Evolutionary conservation across 2,797 vertebrate genomes (phyloP).

Genomic region (Artibeus jamaicensis): DNA sequence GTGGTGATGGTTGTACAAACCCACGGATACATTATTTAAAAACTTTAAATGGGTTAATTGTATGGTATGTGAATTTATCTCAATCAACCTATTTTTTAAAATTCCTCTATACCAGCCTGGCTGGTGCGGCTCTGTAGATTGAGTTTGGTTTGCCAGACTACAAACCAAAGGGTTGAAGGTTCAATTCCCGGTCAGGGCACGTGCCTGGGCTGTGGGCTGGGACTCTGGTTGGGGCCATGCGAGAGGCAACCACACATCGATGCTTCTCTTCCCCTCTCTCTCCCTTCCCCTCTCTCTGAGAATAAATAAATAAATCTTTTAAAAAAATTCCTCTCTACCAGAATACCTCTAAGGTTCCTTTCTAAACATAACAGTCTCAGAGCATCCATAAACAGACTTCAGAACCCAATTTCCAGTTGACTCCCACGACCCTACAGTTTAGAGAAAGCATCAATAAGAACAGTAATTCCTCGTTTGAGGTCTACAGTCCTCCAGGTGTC

Average conservation of each 20-base stretch:
- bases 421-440: not conserved
- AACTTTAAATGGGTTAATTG: not conserved
- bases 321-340: not conserved
- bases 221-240: too few relatives aligned
- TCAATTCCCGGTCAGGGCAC: too few relatives aligned
- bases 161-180: too few relatives aligned
- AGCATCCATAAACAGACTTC: not conserved
- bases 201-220: too few relatives aligned
- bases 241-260: too few relatives aligned
- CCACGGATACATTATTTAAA: not conserved
- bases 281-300: too few relatives aligned
- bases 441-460: not conserved
- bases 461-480: not conserved
- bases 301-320: not conserved
- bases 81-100: conserved; percentile 26
- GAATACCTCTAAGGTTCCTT: conserved; percentile 15
- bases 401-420: not conserved
- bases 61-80: not conserved
- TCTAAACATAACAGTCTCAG: not conserved
- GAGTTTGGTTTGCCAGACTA: too few relatives aligned
- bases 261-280: too few relatives aligned
- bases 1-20: not conserved
- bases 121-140: too few relatives aligned
- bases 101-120: not conserved
- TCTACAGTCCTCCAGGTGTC: not conserved